Base-by-base conservation (phyloP, 2,888 invertebrate species). In the Synergus laeviventris region DNA sequence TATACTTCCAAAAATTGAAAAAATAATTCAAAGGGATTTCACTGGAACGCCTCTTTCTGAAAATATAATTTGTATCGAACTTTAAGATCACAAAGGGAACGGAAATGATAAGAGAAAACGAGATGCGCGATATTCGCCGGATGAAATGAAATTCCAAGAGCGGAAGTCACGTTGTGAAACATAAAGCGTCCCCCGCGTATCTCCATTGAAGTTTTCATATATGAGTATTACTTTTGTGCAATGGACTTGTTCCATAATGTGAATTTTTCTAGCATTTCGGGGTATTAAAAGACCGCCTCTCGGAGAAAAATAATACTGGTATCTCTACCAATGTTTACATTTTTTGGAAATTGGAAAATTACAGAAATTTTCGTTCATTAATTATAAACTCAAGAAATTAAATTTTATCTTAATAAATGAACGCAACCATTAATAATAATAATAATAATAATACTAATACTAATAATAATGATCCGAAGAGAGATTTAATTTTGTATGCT, bases 151-250 rank as follows among this genome's bases (percentile, higher is more conserved):
- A 70, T 49, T 70, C 31, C 45, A 70, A n/a, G 45, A 70, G 31
- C 45, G 49, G 70, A 70, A 70, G 49, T 70, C 45, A 16, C 45
- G 45, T 70, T 70, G 70, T 31, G 70, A 49, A 70, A 36, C 21
- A 49, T 70, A 49, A 70, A 70, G 12, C 31, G 70, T 70, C 16
- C n/a, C 70, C 49, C 70, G 70, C 49, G 24, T 31, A 70, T 70
- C 70, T 70, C 70, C n/a, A 70, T 70, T 70, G 70, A 70, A 49
- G 9, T 70, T 70, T 49, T 70, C 70, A 70, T 70, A 49, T 31
- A 45, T 16, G 70, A 49, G 31, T 49, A 31, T 70, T 42, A 70
- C 45, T 70, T 70, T 49, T 42, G 49, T 49, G 49, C 49, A 49
- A 49, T 49, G 49, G 49, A 8, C 49, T 49, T 49, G 49, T 49